Conservation (phyloP, 2,113 vertebrate species). For the Cynoglossus semilaevis region DNA sequence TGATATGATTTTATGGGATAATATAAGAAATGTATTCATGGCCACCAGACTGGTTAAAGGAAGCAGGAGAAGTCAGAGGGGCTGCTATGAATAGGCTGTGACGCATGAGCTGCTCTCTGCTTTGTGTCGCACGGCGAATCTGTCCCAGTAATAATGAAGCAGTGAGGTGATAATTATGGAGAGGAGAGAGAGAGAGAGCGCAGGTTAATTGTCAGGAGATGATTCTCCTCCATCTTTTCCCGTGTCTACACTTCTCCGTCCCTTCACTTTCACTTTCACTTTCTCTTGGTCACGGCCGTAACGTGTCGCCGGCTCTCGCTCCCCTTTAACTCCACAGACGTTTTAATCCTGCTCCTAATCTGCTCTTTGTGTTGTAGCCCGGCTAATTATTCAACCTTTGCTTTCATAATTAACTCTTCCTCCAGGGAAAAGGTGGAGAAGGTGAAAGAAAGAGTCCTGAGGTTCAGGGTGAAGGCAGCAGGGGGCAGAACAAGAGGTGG, state of each 20-base stretch:
- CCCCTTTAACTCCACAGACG: no score
- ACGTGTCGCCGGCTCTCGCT: no score
- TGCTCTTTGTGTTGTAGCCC: no score
- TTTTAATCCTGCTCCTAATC: no score
- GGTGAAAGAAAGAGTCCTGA: no score
- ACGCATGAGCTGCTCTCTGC: conserved; percentile 3
- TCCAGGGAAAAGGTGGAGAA: no score
- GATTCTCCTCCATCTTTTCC: conserved; percentile 20
- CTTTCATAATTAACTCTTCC: no score
- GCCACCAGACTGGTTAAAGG: conserved; percentile 6
- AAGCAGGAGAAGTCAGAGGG: not conserved
- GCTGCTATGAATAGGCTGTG: conserved; percentile 9
- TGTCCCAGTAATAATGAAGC: conserved; percentile 37
- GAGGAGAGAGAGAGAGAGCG: conserved; percentile 17
- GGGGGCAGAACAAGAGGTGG: no score
- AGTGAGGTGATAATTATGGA: conserved; percentile 37
- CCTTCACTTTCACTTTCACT: not conserved
- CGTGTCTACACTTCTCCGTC: conserved; percentile 3
- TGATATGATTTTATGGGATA: not conserved
- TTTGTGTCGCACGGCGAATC: conserved; percentile 20
- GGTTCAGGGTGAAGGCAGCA: no score
- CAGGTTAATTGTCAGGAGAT: conserved; percentile 43
- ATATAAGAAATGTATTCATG: conserved; percentile 8
- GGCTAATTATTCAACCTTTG: no score
- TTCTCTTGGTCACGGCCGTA: not conserved